These are phyloP conservation scores for Gasterosteus aculeatus DNA, from an alignment of 2,113 vertebrate genomes.

Conservation along the genomic window DNA sequence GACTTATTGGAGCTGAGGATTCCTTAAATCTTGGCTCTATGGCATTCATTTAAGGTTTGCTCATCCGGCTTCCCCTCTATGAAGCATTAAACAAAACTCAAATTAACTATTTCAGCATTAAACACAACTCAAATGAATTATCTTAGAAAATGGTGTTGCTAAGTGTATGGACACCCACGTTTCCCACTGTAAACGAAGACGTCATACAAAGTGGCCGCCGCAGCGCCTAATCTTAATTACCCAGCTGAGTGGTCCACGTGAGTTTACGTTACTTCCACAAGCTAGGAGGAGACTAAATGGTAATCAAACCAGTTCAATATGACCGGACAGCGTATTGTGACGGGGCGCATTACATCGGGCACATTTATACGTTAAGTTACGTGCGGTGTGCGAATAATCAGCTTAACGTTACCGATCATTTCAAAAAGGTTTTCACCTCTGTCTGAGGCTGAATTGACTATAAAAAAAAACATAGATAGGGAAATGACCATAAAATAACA, in stretches of 20 bases:
- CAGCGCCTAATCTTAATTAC: background rate
- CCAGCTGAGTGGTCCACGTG: background rate
- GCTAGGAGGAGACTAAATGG: background rate
- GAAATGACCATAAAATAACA: background rate
- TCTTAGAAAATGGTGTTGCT: background rate
- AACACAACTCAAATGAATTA: background rate
- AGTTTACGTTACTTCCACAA: background rate
- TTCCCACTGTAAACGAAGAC: background rate
- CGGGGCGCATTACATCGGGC: no score
- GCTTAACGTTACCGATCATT: background rate
- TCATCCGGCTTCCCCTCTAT: background rate
- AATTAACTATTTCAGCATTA: background rate
- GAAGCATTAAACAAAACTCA: background rate
- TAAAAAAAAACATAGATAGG: rapidly evolving
- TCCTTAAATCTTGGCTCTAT: background rate
- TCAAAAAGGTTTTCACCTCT: no score
- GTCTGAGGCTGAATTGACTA: background rate
- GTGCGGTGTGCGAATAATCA: background rate
- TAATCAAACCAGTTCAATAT: background rate
- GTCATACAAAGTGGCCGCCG: no score
- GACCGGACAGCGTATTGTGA: background rate
- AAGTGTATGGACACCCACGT: background rate
- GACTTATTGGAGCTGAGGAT: background rate
- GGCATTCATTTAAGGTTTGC: background rate
- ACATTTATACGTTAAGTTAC: no score